These are phyloP conservation scores for Podocnemis expansa DNA, from an alignment of 2,113 vertebrate genomes.

Conservation along the genomic window DNA sequence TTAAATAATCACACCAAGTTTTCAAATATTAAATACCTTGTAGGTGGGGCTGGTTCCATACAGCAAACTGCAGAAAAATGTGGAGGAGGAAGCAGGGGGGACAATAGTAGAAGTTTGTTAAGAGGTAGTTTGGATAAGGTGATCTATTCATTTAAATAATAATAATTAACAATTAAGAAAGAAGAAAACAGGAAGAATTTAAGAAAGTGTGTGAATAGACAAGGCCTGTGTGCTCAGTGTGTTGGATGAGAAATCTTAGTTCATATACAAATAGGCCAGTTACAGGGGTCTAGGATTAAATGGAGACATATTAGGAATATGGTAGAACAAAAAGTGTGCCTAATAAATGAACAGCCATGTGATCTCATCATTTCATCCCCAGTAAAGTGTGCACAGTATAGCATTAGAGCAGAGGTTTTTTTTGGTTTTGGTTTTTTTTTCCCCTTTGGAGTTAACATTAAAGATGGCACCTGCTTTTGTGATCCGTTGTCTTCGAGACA, in stretches of 20 bases:
- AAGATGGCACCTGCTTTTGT: constrained; percentile 71
- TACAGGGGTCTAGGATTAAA: background rate
- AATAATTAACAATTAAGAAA: background rate
- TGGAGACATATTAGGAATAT: accelerated
- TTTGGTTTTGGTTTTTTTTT: no score
- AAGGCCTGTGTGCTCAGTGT: background rate
- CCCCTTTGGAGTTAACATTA: constrained; percentile 15
- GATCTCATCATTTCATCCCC: background rate
- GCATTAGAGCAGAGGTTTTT: background rate
- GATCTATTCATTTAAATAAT: background rate
- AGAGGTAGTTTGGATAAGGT: background rate
- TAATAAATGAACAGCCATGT: background rate
- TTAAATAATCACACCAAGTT: background rate
- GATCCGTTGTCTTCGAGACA: constrained; percentile 74
- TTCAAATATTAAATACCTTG: background rate
- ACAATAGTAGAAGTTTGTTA: background rate
- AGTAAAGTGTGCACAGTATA: background rate
- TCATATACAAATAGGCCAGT: background rate
- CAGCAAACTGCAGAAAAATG: background rate
- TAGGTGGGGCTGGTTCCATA: background rate
- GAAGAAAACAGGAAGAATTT: background rate
- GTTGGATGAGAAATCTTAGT: background rate
- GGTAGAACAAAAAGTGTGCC: background rate
- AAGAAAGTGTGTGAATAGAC: background rate
- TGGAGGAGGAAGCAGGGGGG: background rate